Evolutionary conservation across 2,113 vertebrate species (phyloP).

Genomic region (Hemiprocne comata): DNA sequence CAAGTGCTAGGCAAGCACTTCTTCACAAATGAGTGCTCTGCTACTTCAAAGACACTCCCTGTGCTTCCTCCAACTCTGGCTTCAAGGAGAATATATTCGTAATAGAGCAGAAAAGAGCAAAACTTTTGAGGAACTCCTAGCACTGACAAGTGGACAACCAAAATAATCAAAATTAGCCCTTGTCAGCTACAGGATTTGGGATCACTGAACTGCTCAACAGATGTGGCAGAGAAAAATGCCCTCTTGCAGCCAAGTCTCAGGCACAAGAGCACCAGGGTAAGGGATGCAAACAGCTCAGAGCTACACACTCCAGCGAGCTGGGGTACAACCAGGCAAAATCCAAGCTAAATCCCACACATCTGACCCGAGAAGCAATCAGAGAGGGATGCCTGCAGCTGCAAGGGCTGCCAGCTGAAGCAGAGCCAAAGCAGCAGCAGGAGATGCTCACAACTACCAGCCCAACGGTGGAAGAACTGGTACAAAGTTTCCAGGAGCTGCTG

Average conservation of each 20-base stretch:
- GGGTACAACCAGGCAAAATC: not conserved
- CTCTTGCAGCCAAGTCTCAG: rapidly evolving
- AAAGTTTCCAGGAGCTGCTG: slow-evolving; percentile 30
- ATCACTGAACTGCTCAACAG: rapidly evolving
- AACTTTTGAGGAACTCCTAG: not conserved
- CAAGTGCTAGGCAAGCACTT: not conserved
- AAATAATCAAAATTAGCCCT: rapidly evolving
- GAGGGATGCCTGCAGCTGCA: not conserved
- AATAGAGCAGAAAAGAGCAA: not conserved
- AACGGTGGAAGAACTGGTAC: not conserved
- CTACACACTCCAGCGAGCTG: not conserved
- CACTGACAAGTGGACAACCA: not conserved
- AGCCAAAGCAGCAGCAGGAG: slow-evolving; percentile 17
- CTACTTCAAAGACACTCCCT: rapidly evolving
- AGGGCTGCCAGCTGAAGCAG: not conserved
- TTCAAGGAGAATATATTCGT: rapidly evolving
- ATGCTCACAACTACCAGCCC: rapidly evolving
- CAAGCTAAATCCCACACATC: not conserved
- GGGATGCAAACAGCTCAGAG: not conserved
- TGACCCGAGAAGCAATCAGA: rapidly evolving
- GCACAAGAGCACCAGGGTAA: not conserved
- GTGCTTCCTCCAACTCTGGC: not conserved
- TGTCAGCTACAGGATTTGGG: not conserved
- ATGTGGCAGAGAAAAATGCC: not conserved
- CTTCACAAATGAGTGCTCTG: not conserved